Evolutionary conservation across 1,140 invertebrate genomes (phyloP).

Genomic region (Eciton burchellii): DNA sequence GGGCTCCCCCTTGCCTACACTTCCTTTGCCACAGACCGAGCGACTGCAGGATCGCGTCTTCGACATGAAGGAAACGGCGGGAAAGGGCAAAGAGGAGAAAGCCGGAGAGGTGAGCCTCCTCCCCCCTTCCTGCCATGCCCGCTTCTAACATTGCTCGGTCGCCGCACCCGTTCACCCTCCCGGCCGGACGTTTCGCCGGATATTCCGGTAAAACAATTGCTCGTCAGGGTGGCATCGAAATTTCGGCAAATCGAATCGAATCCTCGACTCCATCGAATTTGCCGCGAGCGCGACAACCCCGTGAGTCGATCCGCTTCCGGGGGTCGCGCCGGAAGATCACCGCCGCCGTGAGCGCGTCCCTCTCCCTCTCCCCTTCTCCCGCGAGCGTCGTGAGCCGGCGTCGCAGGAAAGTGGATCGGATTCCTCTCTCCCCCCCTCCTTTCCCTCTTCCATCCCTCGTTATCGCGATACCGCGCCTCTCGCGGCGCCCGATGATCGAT

Average conservation of each 20-base stretch:
- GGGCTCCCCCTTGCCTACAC: no score
- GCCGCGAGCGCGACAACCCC: no score
- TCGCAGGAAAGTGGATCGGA: constrained; percentile 39
- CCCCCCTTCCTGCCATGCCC: not conserved
- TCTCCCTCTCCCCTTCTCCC: no score
- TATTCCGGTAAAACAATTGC: constrained; percentile 52
- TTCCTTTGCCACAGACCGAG: no score
- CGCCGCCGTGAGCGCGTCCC: not conserved
- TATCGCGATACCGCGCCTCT: constrained; percentile 30
- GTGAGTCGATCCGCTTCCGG: no score
- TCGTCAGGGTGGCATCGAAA: constrained; percentile 12
- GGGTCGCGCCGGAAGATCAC: constrained; percentile 52
- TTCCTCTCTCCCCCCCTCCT: no score
- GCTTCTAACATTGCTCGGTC: not conserved
- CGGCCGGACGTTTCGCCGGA: constrained; percentile 19
- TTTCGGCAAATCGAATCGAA: constrained; percentile 46
- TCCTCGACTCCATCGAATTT: constrained; percentile 15
- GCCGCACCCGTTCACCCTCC: no score
- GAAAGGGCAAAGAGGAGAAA: not conserved
- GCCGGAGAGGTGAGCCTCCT: no score
- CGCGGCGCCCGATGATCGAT: not conserved
- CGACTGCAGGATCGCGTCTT: no score
- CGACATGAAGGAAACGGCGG: no score
- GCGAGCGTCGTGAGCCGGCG: constrained; percentile 30
- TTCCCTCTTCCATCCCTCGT: no score